Percentiles rank a stretch among this genome's conserved stretches.
Conservation (phyloP, 2,113 vertebrate genomes). For the Heterocephalus glaber region DNA sequence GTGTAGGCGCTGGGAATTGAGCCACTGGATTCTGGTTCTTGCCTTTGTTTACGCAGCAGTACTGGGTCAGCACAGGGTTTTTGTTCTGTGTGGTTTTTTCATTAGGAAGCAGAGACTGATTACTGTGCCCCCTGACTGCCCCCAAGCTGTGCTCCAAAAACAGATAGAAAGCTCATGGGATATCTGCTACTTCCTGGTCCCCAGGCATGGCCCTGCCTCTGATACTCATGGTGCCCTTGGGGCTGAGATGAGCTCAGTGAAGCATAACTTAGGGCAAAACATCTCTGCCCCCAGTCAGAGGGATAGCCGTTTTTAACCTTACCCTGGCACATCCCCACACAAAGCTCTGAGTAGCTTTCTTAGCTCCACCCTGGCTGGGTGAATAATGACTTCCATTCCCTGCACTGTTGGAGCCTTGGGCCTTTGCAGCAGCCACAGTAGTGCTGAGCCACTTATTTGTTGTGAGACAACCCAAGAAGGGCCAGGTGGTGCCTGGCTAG, state of each 20-base stretch:
- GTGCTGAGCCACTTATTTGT: background rate
- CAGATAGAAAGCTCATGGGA: background rate
- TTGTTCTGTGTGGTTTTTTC: background rate
- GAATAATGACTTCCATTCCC: slow-evolving; percentile 30
- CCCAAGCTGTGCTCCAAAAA: background rate
- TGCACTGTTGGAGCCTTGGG: background rate
- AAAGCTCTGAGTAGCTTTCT: background rate
- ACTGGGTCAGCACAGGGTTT: background rate
- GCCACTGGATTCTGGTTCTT: background rate
- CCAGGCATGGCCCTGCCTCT: background rate
- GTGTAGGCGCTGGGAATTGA: background rate
- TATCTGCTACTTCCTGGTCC: background rate
- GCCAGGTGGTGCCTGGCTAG: background rate
- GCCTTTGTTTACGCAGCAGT: background rate
- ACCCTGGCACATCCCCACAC: no score
- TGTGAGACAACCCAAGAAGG: background rate
- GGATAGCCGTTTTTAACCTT: background rate
- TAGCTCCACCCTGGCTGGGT: background rate
- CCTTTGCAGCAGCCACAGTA: background rate
- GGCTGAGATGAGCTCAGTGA: background rate
- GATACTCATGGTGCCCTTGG: background rate
- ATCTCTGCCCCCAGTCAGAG: accelerated
- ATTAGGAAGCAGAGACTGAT: background rate
- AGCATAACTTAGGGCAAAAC: background rate
- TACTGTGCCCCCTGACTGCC: no score